These are phyloP conservation scores for Shinisaurus crocodilurus DNA, from an alignment of 2,113 vertebrate species.

Conservation along the genomic window DNA sequence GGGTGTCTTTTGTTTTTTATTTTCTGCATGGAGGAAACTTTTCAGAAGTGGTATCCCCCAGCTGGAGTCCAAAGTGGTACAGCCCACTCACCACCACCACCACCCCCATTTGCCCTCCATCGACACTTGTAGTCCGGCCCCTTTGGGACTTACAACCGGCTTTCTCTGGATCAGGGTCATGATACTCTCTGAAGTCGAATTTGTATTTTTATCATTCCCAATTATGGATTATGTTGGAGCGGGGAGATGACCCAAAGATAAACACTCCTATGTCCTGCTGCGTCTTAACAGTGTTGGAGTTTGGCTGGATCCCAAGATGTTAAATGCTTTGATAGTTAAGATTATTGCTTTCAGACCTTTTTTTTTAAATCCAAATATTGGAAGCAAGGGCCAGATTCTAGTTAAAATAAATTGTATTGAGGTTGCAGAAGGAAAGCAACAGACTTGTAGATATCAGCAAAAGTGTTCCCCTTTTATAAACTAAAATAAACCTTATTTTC, in stretches of 20 bases:
- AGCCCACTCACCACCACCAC: too few relatives aligned
- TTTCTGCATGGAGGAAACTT: background rate
- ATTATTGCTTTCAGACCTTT: background rate
- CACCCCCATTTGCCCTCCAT: too few relatives aligned
- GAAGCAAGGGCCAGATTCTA: background rate
- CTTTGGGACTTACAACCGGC: background rate
- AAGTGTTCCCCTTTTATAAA: background rate
- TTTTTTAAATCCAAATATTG: background rate
- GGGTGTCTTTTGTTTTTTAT: too few relatives aligned
- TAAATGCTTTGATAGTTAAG: background rate
- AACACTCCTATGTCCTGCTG: background rate
- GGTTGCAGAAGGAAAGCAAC: background rate
- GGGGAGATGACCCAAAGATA: background rate
- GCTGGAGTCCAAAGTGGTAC: background rate
- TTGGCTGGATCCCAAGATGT: background rate
- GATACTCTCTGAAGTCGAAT: background rate
- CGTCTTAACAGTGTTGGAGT: background rate
- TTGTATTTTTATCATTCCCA: background rate
- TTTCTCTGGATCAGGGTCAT: background rate
- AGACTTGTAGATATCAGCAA: too few relatives aligned
- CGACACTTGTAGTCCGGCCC: too few relatives aligned
- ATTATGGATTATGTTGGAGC: background rate
- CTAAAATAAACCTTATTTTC: background rate
- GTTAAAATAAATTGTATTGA: background rate
- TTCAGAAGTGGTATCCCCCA: background rate